Evolutionary conservation across 2,113 vertebrate genomes (phyloP).

Genomic region (Heloderma charlesbogerti): DNA sequence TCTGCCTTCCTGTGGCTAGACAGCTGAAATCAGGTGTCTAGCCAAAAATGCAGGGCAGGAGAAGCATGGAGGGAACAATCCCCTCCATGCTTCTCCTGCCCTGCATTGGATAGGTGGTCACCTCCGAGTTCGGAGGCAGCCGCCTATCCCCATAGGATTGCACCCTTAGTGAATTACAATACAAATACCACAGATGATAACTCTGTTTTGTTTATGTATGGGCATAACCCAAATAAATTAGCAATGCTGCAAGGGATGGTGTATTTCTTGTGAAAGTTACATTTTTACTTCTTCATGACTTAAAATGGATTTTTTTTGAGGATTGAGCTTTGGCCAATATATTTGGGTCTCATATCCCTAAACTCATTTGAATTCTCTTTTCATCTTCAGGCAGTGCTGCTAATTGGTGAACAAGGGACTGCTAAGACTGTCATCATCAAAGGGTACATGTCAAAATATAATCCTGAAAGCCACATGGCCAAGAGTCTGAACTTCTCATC

Average conservation of each 20-base stretch:
- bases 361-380: conserved; percentile 37
- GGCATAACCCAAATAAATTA: not conserved
- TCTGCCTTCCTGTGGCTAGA: too few relatives aligned
- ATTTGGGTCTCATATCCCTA: conserved; percentile 24
- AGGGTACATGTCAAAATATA: conserved; percentile 91
- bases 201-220: not conserved
- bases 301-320: conserved; percentile 19
- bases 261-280: not conserved
- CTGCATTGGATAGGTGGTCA: too few relatives aligned
- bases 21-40: too few relatives aligned
- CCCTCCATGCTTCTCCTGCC: too few relatives aligned
- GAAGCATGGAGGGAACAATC: too few relatives aligned
- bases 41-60: too few relatives aligned
- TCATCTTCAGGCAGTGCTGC: conserved; percentile 86
- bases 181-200: not conserved
- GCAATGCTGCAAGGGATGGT: not conserved
- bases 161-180: too few relatives aligned
- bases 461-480: conserved; percentile 86
- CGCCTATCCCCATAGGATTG: too few relatives aligned
- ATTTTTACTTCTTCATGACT: conserved; percentile 24
- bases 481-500: conserved; percentile 96
- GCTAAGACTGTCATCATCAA: conserved; percentile 97
- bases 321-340: conserved; percentile 26
- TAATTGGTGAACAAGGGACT: conserved; percentile 97
- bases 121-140: too few relatives aligned